These are phyloP conservation scores for Forbesichthys agassizii DNA, from an alignment of 2,113 vertebrate species.

Conservation along the genomic window DNA sequence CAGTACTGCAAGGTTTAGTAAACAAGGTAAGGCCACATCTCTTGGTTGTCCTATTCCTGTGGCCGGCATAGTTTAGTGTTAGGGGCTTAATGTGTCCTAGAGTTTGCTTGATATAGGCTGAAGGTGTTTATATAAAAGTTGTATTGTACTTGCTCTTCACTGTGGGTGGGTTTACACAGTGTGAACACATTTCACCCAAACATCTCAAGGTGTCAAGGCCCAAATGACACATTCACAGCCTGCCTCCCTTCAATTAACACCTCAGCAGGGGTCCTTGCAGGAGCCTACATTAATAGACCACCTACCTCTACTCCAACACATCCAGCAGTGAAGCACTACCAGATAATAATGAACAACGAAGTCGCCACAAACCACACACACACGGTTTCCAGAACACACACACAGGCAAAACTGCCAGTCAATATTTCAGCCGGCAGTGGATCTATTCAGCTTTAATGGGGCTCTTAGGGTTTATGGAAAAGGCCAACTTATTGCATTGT, in stretches of 20 bases:
- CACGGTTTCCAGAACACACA: slow-evolving; percentile 10
- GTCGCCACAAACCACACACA: slow-evolving; percentile 15
- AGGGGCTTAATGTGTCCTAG: background rate
- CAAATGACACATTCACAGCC: slow-evolving; percentile 45
- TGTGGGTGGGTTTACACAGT: slow-evolving; percentile 41
- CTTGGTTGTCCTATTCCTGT: background rate
- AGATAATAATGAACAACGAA: background rate
- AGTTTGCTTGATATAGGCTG: slow-evolving; percentile 3
- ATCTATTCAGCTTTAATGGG: slow-evolving; percentile 40
- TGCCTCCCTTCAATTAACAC: slow-evolving; percentile 58
- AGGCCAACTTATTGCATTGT: slow-evolving; percentile 35
- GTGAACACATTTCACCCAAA: slow-evolving; percentile 44
- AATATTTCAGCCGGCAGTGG: slow-evolving; percentile 24
- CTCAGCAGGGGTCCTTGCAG: slow-evolving; percentile 44
- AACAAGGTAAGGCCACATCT: background rate
- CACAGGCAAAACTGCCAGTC: slow-evolving; percentile 29
- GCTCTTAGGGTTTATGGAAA: slow-evolving; percentile 34
- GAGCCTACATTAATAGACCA: slow-evolving; percentile 54
- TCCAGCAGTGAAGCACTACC: background rate
- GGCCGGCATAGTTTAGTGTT: background rate
- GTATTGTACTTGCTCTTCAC: slow-evolving; percentile 27
- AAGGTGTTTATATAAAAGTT: slow-evolving; percentile 26
- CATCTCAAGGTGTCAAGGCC: slow-evolving; percentile 38
- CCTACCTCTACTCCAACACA: slow-evolving; percentile 26
- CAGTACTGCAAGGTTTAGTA: slow-evolving; percentile 3